Evolutionary conservation across 2,888 invertebrate genomes (phyloP), one percentile per base, ranked within the genome.

Genomic region (Drosophila anomelani): DNA sequence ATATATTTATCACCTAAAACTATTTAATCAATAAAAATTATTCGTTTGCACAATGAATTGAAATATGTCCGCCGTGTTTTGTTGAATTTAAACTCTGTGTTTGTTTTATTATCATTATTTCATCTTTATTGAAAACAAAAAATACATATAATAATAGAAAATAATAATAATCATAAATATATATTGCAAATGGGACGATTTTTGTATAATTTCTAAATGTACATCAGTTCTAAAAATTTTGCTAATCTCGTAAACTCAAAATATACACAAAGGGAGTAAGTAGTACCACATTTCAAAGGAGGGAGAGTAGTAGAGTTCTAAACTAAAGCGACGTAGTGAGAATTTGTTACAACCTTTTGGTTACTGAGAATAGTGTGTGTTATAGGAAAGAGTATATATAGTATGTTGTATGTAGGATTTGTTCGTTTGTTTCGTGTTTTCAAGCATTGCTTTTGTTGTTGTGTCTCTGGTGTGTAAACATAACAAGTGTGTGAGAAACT

Each of bases 1-100:
- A 29, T 29, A 71, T 88, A 86, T 88, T 79, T 83, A 84, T 85
- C 85, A 85, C 77, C 62, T 71, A 72, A 55, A 78, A 75, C 69
- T 88, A 86, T 88, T 81, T 85, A 85, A 89, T 79, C 89, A 89
- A 85, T 85, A 73, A 88, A 85, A 85, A 85, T 85, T 85, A 80
- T 84, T 85, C 81, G 85, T 85, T 85, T 85, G 87, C 85, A 85
- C 88, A 89, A 83, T 80, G 75, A 78, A 69, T 38, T 39, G 3
- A 26, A 43, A 36, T 23, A 15, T 17, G 10, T 17, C 0, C 20
- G 13, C 12, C 13, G 5, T 62, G 13, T 26, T 36, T 34, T 34
- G 6, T 3, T 8, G 8, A 0, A 34, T 34, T 34, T 34, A 34
- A 34, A 34, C 8, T 4, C 29, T 36, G 32, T 36, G 32, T 26